Evolutionary conservation across 2,797 vertebrate genomes (phyloP).

Genomic region (Liasis olivaceus): DNA sequence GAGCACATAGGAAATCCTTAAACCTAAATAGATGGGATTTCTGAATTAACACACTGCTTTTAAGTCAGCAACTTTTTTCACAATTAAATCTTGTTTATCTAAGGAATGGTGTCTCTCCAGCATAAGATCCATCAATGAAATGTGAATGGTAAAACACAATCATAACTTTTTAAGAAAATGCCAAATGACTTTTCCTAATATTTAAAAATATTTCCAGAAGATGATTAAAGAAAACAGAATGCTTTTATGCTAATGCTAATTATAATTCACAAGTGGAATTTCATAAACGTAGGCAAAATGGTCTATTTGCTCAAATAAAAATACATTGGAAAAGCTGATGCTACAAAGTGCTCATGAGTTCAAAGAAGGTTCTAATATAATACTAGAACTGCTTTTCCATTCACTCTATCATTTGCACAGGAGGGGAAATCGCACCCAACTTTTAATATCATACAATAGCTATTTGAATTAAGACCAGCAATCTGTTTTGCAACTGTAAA

Average conservation of each 20-base stretch:
- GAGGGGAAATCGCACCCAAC: neutral
- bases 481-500: neutral
- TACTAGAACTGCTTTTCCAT: neutral
- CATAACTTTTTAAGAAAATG: neutral
- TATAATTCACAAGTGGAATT: neutral
- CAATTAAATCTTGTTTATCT: neutral
- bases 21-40: neutral
- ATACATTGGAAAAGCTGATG: neutral
- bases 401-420: neutral
- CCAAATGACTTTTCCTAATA: neutral
- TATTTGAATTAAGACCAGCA: neutral
- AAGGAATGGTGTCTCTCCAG: neutral
- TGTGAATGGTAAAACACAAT: neutral
- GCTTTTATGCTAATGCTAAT: neutral
- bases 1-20: neutral
- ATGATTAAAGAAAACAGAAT: neutral
- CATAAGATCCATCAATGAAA: neutral
- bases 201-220: neutral
- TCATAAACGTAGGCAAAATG: slow-evolving; percentile 7
- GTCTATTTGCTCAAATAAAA: neutral
- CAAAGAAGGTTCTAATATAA: neutral
- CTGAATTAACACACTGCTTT: neutral
- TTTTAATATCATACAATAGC: neutral
- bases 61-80: neutral
- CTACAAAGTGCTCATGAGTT: neutral